Evolutionary conservation across 2,113 vertebrate species (phyloP).

Genomic region (Spheniscus mendiculus): DNA sequence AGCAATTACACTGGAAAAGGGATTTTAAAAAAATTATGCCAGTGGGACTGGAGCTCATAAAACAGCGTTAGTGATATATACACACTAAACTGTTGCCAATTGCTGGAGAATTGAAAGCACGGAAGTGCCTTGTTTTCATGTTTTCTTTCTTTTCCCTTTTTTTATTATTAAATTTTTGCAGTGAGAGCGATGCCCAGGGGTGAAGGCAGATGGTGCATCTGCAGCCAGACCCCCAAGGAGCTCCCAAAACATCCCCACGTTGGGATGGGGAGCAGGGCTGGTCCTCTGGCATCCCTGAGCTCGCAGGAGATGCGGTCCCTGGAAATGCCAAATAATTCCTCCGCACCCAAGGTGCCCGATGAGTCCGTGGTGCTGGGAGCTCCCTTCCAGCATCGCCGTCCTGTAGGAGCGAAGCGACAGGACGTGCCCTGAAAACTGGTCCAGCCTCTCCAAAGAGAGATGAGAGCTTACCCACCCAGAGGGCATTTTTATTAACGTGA

Average conservation of each 20-base stretch:
- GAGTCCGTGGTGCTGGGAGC: rapidly evolving
- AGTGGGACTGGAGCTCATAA: constrained; percentile 13
- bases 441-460: not conserved
- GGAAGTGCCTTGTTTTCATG: not conserved
- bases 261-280: not conserved
- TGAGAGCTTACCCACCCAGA: not conserved
- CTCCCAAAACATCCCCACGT: not conserved
- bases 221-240: not conserved
- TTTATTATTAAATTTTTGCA: not conserved
- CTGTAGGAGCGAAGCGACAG: not conserved
- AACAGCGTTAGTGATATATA: not conserved
- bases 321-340: not conserved
- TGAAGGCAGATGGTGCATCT: not conserved
- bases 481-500: rapidly evolving
- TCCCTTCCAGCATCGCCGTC: not conserved
- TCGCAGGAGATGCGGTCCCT: rapidly evolving
- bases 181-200: not conserved
- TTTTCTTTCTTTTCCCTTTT: not conserved
- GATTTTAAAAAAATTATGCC: not conserved
- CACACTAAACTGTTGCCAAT: not conserved
- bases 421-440: not conserved
- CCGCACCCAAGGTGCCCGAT: rapidly evolving
- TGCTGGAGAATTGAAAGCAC: not conserved
- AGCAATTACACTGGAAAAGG: constrained; percentile 56
- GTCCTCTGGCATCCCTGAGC: not conserved